Evolutionary conservation across 1,140 invertebrate species (phyloP), one percentile per base, ranked within the genome.

Genomic region (Caerostris darwini): DNA sequence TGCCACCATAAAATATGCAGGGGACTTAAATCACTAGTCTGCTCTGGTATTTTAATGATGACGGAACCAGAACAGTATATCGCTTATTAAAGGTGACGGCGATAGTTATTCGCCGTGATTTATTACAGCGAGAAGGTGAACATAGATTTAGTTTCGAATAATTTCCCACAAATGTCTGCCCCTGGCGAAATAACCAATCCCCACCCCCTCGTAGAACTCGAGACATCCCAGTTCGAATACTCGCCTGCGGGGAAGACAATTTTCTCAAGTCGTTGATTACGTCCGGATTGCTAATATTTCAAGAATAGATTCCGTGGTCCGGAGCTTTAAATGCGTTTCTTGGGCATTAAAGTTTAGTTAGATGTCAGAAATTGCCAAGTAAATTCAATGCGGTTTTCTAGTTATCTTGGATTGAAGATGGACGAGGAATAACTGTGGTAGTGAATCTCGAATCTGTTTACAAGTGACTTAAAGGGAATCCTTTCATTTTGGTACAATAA

Each of bases 81-180:
- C 34, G 69, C 89, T 81, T 90, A 90, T 90, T 90, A 90, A 81
- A 77, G 69, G 17, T 58, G 89, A 90, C 69, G 71, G 54, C 89
- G 57, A 90, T 90, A 90, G 89, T 90, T 59, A 77, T 34, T 90
- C 54, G 59, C 34, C 53, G 89, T 90, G 89, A 90, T 90, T 90
- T 90, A 90, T 90, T 82, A 81, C 89, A 81, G 19, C n/a, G 61
- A 0, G 69, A 56, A 56, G 67, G 2, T 10, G 64, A 69, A 71
- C 87, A 71, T 19, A 59, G 50, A 81, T 90, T 81, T 58, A 81
- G 69, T 90, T 90, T 58, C 54, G 54, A 90, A 19, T 90, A 58
- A 89, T 69, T 71, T 69, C 17, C 85, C 58, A 12, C 58, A 50
- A 77, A 61, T 61, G 50, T 61, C 58, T 87, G 85, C 85, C 58